Evolutionary conservation across 2,888 invertebrate genomes (phyloP), one percentile per base, ranked within the genome.

Genomic region (Spisula subtruncata): DNA sequence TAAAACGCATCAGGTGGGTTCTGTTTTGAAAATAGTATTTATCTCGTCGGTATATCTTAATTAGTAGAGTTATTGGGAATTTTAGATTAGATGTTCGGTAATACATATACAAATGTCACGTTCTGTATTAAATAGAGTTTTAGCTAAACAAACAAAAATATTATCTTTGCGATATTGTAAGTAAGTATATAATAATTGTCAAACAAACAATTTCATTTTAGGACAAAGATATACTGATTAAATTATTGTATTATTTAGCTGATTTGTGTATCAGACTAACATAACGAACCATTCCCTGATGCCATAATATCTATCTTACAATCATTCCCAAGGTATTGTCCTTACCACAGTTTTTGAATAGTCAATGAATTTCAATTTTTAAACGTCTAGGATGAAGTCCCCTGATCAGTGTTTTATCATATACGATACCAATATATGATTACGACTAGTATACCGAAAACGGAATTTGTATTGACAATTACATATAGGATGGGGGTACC

Each of bases 301-400:
- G 75, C 2, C 32, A 1, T 12, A 14, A 18, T 75, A 75, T 75
- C 75, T 75, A 35, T 75, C 32, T 32, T 75, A 75, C 16, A 25
- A 16, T 16, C 16, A 75, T 1, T 75, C 75, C 35, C 75, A 16
- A 32, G 14, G 75, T 32, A 18, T 14, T 18, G 5, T 32, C 35
- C 12, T n/a, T n/a, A n/a, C n/a, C n/a, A n/a, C n/a, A n/a, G n/a
- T n/a, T n/a, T n/a, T 12, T 35, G 29, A 35, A 35, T 75, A 75
- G 75, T 75, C 75, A 75, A 75, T 75, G 75, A 75, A 75, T 75
- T 75, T 75, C 75, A 75, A 75, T 75, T 75, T 75, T 35, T 14
- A 75, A 75, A 75, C 18, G 75, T 75, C 75, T 75, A 75, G 75
- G 35, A 75, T 12, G 16, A 32, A 32, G 75, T 75, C 75, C 75